A percentile compares a stretch with the other conserved stretches of the same genome.
Conservation (phyloP, 2,797 vertebrate genomes). For the Pangasius krempfi region DNA sequence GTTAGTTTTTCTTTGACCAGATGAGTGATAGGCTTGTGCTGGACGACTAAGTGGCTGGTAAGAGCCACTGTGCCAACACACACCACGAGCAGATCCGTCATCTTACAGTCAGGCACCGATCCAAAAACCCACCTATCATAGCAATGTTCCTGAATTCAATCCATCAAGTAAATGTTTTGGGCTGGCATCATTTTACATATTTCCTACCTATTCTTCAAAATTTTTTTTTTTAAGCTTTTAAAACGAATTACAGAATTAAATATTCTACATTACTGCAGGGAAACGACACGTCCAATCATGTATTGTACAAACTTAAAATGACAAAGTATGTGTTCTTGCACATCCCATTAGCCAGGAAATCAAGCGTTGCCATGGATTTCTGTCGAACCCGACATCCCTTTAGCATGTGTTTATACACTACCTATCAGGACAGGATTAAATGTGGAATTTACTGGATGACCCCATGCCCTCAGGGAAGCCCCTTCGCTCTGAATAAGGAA, state of each 20-base stretch:
- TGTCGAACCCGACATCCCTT: constrained; percentile 48
- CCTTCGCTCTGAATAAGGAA: constrained; percentile 52
- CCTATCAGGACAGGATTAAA: constrained; percentile 58
- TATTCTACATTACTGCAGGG: neutral
- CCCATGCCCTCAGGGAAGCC: constrained; percentile 48
- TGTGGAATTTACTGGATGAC: constrained; percentile 54
- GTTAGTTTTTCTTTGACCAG: constrained; percentile 91
- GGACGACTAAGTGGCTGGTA: constrained; percentile 68
- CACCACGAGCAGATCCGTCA: constrained; percentile 70
- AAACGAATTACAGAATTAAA: constrained; percentile 22
- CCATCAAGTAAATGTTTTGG: neutral
- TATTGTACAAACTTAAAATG: constrained; percentile 33
- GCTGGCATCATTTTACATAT: neutral
- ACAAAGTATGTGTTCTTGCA: constrained; percentile 42
- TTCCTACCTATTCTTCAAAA: neutral
- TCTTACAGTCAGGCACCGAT: constrained; percentile 67
- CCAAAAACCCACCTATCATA: neutral
- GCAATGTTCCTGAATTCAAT: neutral
- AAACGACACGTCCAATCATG: constrained; percentile 16
- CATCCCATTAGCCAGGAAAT: constrained; percentile 53
- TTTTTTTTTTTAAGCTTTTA: neutral
- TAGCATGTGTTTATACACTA: constrained; percentile 58
- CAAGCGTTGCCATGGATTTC: constrained; percentile 39
- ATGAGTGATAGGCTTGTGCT: constrained; percentile 79
- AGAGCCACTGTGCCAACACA: constrained; percentile 55